phyloP scores from a whole-genome alignment of 2,797 vertebrate species.

The Microcaecilia unicolor region DNA sequence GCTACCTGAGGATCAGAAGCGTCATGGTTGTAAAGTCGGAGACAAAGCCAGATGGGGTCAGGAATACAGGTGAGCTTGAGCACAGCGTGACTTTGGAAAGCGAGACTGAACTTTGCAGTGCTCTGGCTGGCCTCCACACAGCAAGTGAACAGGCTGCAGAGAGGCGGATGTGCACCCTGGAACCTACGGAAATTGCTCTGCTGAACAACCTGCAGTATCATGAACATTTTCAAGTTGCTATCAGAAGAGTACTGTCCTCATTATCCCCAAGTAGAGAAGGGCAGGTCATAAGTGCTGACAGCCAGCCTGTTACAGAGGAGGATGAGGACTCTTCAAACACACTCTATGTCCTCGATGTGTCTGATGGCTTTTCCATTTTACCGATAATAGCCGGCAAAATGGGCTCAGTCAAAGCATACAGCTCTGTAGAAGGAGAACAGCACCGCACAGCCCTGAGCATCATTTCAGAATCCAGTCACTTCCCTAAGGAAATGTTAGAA shows the following conservation, averaged over 20 bases:
- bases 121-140: conserved; percentile 81
- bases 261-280: conserved; percentile 39
- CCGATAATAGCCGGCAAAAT: conserved; percentile 77
- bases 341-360: conserved; percentile 84
- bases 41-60: conserved; percentile 36
- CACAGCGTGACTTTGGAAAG: conserved; percentile 33
- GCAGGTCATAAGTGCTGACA: conserved; percentile 26
- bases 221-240: conserved; percentile 65
- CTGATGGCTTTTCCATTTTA: conserved; percentile 89
- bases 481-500: conserved; percentile 69
- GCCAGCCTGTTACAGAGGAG: background rate
- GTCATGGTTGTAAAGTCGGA: conserved; percentile 51
- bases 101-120: conserved; percentile 83
- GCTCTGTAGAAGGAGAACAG: conserved; percentile 84
- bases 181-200: conserved; percentile 83
- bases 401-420: conserved; percentile 77
- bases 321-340: conserved; percentile 28
- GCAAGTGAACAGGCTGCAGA: conserved; percentile 35
- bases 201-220: conserved; percentile 81
- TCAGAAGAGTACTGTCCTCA: conserved; percentile 64
- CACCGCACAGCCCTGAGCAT: conserved; percentile 73
- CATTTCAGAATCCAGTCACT: conserved; percentile 65
- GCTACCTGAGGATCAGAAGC: conserved; percentile 79
- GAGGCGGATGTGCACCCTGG: conserved; percentile 62
- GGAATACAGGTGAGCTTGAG: conserved; percentile 4